Conservation (phyloP, 2,888 invertebrate genomes). For the Diachrysia chrysitis region DNA sequence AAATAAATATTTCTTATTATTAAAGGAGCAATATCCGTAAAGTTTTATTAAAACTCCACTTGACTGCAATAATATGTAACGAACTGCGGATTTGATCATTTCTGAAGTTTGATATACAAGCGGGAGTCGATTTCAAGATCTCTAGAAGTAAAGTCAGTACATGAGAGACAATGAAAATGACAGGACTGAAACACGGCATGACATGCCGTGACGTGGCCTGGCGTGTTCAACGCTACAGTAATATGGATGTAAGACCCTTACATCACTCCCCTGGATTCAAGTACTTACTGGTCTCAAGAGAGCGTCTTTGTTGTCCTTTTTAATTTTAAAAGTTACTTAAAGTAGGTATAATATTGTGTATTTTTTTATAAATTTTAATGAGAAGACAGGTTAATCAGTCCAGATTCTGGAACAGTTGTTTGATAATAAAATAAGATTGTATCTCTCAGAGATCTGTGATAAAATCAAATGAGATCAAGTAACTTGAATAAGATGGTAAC, state of each 20-base stretch:
- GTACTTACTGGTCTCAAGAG: background rate
- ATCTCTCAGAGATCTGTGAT: no score
- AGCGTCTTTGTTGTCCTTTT: constrained; percentile 2
- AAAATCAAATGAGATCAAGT: no score
- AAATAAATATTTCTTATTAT: no score
- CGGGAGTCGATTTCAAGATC: background rate
- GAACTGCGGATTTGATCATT: background rate
- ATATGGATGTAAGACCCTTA: constrained; percentile 11
- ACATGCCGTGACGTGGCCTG: constrained; percentile 11
- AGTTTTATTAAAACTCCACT: no score
- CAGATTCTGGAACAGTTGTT: no score
- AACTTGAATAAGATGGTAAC: no score
- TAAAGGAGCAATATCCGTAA: no score
- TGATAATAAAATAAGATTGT: no score
- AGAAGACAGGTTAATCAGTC: no score
- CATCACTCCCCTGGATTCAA: background rate
- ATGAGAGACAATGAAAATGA: background rate
- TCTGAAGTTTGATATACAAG: background rate
- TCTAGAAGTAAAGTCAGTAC: background rate
- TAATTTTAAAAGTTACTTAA: background rate
- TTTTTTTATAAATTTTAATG: no score
- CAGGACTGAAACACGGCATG: constrained; percentile 6
- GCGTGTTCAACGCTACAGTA: constrained; percentile 14
- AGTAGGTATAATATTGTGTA: no score
- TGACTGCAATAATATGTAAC: no score